These are phyloP conservation scores for Cyclura pinguis DNA, from an alignment of 2,797 vertebrate species.

Conservation along the genomic window DNA sequence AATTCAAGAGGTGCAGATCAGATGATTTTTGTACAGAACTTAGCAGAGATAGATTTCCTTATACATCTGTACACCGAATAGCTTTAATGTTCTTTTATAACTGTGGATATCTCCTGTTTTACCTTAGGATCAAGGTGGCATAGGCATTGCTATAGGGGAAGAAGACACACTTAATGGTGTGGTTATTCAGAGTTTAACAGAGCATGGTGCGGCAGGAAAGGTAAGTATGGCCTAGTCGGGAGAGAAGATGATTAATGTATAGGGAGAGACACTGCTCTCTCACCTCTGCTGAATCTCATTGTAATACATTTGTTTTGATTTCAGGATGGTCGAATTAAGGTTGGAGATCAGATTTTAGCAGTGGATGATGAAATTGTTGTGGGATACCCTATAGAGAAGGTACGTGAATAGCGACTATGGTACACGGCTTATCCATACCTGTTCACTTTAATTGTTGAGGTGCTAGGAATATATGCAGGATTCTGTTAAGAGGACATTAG, in stretches of 20 bases:
- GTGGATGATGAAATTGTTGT: constrained; percentile 88
- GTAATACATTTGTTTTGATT: constrained; percentile 37
- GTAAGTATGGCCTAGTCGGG: constrained; percentile 66
- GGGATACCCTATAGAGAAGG: constrained; percentile 87
- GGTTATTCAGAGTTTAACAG: constrained; percentile 85
- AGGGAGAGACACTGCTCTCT: neutral
- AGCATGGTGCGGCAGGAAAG: constrained; percentile 83
- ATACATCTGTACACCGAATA: neutral
- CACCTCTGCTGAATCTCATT: neutral
- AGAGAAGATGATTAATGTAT: neutral
- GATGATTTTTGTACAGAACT: neutral
- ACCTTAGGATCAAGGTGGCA: constrained; percentile 86
- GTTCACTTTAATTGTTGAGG: neutral
- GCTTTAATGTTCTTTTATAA: neutral
- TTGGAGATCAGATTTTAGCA: constrained; percentile 86
- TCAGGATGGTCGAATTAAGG: constrained; percentile 88
- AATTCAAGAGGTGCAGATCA: neutral
- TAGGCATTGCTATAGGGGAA: constrained; percentile 88
- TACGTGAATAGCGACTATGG: constrained; percentile 68
- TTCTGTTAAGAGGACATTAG: neutral
- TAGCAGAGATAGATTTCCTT: neutral
- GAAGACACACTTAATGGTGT: constrained; percentile 83
- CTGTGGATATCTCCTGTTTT: constrained; percentile 38
- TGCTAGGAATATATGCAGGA: neutral
- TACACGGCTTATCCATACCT: neutral